Conservation (phyloP, 2,113 vertebrate genomes). For the Carollia perspicillata region DNA sequence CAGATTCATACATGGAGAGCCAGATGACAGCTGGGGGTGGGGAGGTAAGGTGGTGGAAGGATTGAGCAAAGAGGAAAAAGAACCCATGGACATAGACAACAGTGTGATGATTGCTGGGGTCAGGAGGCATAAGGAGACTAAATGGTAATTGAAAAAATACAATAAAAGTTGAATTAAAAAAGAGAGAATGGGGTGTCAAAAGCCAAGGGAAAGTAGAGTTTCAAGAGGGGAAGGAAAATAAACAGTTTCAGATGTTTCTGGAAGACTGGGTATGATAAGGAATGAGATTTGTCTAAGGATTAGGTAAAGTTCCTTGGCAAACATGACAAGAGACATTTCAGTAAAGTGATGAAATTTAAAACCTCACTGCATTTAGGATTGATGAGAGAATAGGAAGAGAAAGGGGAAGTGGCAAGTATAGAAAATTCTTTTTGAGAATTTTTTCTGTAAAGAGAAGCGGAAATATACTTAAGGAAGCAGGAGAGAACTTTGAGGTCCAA, state of each 20-base stretch:
- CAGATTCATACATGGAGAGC: too few species aligned
- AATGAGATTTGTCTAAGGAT: background rate
- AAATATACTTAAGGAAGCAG: background rate
- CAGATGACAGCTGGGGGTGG: too few species aligned
- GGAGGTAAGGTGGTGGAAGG: too few species aligned
- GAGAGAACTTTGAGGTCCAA: background rate
- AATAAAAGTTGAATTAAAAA: background rate
- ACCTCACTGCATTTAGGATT: background rate
- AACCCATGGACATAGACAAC: too few species aligned
- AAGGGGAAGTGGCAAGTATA: background rate
- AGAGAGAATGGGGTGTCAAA: background rate
- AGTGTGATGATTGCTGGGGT: too few species aligned
- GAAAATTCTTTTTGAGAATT: constrained; percentile 17
- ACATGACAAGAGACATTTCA: background rate
- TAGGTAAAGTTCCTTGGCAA: background rate
- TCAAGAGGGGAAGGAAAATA: background rate
- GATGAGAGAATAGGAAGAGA: background rate
- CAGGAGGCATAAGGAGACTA: too few species aligned
- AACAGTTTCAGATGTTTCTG: background rate
- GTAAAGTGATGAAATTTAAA: background rate
- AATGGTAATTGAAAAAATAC: too few species aligned
- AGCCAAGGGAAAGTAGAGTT: background rate
- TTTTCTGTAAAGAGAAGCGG: background rate
- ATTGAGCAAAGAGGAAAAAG: too few species aligned
- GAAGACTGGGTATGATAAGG: background rate